phyloP scores from a whole-genome alignment of 2,113 vertebrate genomes.

The Rhinolophus sinicus region DNA sequence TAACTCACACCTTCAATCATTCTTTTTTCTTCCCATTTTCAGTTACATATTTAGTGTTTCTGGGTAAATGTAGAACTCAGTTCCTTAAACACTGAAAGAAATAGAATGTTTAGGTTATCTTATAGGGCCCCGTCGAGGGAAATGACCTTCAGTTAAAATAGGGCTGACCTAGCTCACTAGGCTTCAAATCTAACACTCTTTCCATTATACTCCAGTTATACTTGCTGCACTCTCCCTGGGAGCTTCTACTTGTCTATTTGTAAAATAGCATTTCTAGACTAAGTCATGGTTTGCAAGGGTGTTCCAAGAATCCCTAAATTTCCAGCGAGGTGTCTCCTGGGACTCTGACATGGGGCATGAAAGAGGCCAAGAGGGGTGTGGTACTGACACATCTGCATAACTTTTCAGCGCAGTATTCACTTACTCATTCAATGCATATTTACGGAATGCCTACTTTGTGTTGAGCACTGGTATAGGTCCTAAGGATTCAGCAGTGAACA shows the following conservation, averaged over 20 bases:
- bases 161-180: not conserved
- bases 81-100: not conserved
- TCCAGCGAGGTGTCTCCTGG: not conserved
- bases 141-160: not conserved
- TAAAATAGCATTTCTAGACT: not conserved
- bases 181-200: not conserved
- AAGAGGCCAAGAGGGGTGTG: not conserved
- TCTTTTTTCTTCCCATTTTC: not conserved
- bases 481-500: not conserved
- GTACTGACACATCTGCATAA: not conserved
- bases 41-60: not conserved
- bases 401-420: not conserved
- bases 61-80: not conserved
- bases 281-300: not conserved
- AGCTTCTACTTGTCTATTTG: not conserved
- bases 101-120: not conserved
- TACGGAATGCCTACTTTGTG: not conserved
- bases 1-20: not conserved
- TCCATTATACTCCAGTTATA: not conserved
- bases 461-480: not conserved
- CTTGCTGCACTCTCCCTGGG: not conserved
- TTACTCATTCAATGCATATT: not conserved
- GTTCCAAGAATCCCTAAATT: not conserved
- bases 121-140: not conserved
- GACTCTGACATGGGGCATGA: not conserved